Conservation (phyloP, 1,140 invertebrate genomes). For the Grapholita molesta region DNA sequence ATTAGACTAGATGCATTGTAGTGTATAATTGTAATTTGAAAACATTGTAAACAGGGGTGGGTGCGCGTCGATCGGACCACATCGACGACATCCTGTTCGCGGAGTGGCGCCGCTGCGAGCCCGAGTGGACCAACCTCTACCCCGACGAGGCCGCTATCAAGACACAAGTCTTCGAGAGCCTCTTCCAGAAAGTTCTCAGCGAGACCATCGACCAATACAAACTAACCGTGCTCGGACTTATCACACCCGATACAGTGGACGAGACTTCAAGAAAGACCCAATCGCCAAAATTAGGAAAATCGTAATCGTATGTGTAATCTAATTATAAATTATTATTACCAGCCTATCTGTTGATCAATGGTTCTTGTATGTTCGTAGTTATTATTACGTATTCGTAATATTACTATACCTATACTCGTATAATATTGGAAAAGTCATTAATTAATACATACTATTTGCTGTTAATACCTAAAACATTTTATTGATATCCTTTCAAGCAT, state of each 20-base stretch:
- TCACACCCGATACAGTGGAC: neutral
- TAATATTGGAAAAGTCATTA: neutral
- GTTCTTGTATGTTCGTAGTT: neutral
- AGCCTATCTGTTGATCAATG: neutral
- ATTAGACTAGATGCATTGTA: too few species aligned
- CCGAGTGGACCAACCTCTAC: conserved; percentile 66
- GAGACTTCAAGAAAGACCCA: neutral
- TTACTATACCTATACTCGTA: neutral
- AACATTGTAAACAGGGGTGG: conserved; percentile 41
- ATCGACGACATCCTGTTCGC: conserved; percentile 68
- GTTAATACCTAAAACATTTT: neutral
- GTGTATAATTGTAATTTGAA: neutral
- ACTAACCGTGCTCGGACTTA: conserved; percentile 35
- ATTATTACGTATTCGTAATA: neutral
- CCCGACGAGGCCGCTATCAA: conserved; percentile 61
- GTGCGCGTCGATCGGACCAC: conserved; percentile 56
- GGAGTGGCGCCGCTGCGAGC: conserved; percentile 66
- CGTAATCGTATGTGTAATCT: neutral
- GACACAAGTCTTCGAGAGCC: conserved; percentile 66
- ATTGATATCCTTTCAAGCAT: neutral
- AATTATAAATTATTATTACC: neutral
- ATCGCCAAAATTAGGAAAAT: neutral
- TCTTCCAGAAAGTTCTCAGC: conserved; percentile 62
- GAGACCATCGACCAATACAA: conserved; percentile 69
- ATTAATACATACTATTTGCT: neutral